Percentiles rank a stretch among this genome's conserved stretches.
Conservation (phyloP, 2,113 vertebrate genomes). For the Aramus guarauna region DNA sequence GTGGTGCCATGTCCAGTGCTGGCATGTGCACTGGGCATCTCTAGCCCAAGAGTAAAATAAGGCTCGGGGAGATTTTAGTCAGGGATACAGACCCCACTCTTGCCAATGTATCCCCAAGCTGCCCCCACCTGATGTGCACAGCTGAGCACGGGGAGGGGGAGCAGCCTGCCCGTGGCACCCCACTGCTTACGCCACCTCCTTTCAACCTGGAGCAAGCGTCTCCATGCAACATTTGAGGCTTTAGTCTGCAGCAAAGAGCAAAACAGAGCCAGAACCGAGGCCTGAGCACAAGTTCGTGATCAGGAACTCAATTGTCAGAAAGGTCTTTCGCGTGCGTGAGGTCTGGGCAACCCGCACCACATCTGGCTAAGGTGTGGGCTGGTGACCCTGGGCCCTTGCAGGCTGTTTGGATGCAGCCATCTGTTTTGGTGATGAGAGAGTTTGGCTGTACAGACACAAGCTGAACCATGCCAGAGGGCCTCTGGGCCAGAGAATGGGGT, state of each 20-base stretch:
- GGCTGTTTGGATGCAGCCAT: background rate
- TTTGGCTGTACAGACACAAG: background rate
- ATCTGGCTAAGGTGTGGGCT: background rate
- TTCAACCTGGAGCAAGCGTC: background rate
- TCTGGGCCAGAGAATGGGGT: background rate
- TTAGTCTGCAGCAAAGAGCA: background rate
- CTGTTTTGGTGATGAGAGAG: background rate
- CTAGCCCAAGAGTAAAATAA: background rate
- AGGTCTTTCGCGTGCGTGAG: accelerated
- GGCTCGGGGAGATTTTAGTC: background rate
- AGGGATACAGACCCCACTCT: background rate
- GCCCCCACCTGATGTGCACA: background rate
- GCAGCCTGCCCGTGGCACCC: accelerated
- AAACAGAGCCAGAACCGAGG: background rate
- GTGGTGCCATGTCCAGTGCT: background rate
- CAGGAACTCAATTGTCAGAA: background rate
- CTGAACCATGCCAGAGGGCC: background rate
- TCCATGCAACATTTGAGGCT: background rate
- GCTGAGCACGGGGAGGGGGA: accelerated
- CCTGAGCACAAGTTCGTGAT: background rate
- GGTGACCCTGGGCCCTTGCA: background rate
- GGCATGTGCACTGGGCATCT: accelerated
- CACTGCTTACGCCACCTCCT: accelerated
- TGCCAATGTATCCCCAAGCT: background rate
- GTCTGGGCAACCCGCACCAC: background rate